A percentile compares a stretch with the other conserved stretches of the same genome.
phyloP scores from a whole-genome alignment of 1,140 invertebrate genomes.

The Ceratosolen fusciceps region DNA sequence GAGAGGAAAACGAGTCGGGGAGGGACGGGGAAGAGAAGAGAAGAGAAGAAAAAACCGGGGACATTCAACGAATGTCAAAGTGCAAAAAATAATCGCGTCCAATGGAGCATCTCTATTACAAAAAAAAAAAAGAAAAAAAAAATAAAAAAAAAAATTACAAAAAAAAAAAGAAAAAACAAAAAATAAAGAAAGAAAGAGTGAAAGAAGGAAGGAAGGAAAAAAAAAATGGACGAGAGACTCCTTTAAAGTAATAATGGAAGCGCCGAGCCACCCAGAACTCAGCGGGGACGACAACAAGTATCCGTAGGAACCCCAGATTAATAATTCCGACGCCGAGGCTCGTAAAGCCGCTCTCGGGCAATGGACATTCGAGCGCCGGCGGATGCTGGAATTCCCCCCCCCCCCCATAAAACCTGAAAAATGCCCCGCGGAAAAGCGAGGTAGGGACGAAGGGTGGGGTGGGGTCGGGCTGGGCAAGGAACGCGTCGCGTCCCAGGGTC shows the following conservation, averaged over 20 bases:
- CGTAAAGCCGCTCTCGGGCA: slow-evolving; percentile 20
- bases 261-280: background rate
- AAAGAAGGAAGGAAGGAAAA: no score
- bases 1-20: slow-evolving; percentile 30
- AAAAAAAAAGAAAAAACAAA: background rate
- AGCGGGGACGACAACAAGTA: slow-evolving; percentile 41
- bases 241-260: background rate
- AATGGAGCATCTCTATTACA: background rate
- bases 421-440: slow-evolving; percentile 22
- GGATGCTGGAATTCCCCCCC: slow-evolving; percentile 50
- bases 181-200: no score
- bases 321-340: background rate
- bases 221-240: background rate
- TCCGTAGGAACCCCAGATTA: background rate
- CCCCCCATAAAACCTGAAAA: slow-evolving; percentile 39
- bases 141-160: background rate
- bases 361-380: slow-evolving; percentile 2
- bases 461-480: background rate
- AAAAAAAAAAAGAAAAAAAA: background rate
- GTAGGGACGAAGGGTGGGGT: no score
- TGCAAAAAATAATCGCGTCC: no score
- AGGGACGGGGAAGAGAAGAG: slow-evolving; percentile 10
- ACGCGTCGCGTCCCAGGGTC: background rate
- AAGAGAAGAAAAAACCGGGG: background rate
- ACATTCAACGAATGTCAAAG: background rate